Percentiles rank a stretch among this genome's conserved stretches.
These are phyloP conservation scores for Graphium colonna DNA, from an alignment of 2,888 invertebrate species.

Conservation along the genomic window DNA sequence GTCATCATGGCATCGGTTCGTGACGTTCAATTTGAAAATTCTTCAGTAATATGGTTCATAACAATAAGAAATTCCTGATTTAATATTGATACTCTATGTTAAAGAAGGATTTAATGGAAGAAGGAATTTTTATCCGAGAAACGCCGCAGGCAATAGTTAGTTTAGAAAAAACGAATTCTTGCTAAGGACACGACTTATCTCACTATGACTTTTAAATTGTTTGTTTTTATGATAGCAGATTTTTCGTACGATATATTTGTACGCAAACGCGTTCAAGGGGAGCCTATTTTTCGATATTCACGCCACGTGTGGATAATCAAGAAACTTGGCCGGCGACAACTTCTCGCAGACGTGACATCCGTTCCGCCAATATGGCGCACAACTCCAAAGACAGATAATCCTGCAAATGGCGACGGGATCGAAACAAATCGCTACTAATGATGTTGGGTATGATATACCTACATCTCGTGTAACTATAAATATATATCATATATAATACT, in stretches of 20 bases:
- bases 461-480: neutral
- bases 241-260: slow-evolving; percentile 29
- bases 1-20: no score
- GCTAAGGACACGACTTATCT: no score
- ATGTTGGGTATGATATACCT: neutral
- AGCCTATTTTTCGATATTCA: slow-evolving; percentile 44
- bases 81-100: no score
- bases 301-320: slow-evolving; percentile 70
- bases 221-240: neutral
- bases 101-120: no score
- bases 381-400: slow-evolving; percentile 18
- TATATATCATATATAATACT: no score
- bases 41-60: no score
- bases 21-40: no score
- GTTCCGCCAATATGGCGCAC: slow-evolving; percentile 59
- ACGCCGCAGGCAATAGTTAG: no score
- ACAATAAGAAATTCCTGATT: no score
- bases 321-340: slow-evolving; percentile 62
- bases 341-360: slow-evolving; percentile 59
- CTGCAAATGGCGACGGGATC: slow-evolving; percentile 13
- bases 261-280: slow-evolving; percentile 30
- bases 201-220: no score
- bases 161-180: no score
- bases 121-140: no score
- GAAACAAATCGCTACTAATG: slow-evolving; percentile 8